Conservation (phyloP, 2,888 invertebrate species). For the Dynastes maya region DNA sequence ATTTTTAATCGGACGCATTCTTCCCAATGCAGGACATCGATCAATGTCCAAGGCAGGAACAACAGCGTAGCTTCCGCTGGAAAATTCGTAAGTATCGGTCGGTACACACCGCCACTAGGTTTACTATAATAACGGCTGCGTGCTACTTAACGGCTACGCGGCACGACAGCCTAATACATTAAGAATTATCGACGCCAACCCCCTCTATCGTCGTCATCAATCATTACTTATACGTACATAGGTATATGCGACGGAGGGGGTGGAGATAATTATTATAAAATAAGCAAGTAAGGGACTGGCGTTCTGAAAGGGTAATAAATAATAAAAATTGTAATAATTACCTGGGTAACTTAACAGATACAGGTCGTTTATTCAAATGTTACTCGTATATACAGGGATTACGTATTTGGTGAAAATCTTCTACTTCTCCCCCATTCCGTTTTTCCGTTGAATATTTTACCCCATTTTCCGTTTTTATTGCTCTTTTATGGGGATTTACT, state of each 20-base stretch:
- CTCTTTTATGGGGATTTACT: conserved; percentile 6
- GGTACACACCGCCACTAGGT: neutral
- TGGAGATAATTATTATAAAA: too few species aligned
- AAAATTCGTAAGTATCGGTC: conserved; percentile 23
- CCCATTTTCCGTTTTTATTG: neutral
- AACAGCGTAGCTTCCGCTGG: conserved; percentile 47
- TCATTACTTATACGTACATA: neutral
- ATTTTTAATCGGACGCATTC: neutral
- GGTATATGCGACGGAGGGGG: too few species aligned
- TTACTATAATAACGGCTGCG: neutral
- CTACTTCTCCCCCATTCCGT: too few species aligned
- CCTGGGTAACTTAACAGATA: neutral
- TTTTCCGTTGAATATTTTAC: neutral
- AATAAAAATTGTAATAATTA: too few species aligned
- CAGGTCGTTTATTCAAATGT: too few species aligned
- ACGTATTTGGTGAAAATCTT: too few species aligned
- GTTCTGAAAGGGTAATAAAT: too few species aligned
- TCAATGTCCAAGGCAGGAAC: conserved; percentile 58
- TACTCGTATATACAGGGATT: too few species aligned
- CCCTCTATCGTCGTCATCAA: conserved; percentile 1
- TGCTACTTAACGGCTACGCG: neutral
- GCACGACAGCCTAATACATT: conserved; percentile 5
- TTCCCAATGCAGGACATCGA: conserved; percentile 55
- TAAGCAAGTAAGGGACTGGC: too few species aligned
- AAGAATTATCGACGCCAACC: conserved; percentile 26